Conservation (phyloP, 2,888 invertebrate species). For the Coleophora deauratella region DNA sequence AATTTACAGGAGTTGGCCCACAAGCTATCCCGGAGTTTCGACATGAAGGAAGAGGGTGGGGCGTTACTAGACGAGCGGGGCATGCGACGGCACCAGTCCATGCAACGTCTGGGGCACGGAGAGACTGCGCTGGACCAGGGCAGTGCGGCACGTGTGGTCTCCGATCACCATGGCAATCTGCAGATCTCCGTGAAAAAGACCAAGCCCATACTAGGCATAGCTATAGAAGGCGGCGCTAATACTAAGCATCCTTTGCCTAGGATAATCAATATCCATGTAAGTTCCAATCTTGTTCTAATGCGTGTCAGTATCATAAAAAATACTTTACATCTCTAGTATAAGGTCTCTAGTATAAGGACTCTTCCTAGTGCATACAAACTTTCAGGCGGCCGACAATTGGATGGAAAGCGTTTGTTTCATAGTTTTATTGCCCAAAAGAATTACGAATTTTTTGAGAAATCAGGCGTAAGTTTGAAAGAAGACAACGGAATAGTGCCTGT, state of each 20-base stretch:
- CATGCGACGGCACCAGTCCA: conserved; percentile 82
- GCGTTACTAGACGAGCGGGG: conserved; percentile 79
- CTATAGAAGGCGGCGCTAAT: conserved; percentile 97
- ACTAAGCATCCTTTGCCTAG: conserved; percentile 95
- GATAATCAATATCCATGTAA: conserved; percentile 97
- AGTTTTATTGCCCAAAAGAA: no score
- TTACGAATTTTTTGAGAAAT: no score
- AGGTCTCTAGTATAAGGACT: no score
- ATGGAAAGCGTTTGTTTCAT: no score
- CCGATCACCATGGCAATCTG: conserved; percentile 91
- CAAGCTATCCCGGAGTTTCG: conserved; percentile 89
- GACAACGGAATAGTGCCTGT: no score
- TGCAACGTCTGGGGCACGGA: conserved; percentile 81
- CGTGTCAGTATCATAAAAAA: neutral
- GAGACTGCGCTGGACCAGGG: conserved; percentile 67
- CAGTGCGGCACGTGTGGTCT: conserved; percentile 78
- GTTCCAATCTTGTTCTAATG: no score
- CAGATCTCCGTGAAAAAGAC: conserved; percentile 93
- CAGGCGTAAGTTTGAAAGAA: no score
- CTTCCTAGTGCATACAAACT: no score
- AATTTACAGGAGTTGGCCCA: conserved; percentile 85
- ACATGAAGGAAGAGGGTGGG: conserved; percentile 89
- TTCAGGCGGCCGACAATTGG: no score
- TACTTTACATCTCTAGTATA: no score
- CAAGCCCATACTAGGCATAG: conserved; percentile 95